Evolutionary conservation across 2,113 vertebrate genomes (phyloP).

Genomic region (Addax nasomaculatus): DNA sequence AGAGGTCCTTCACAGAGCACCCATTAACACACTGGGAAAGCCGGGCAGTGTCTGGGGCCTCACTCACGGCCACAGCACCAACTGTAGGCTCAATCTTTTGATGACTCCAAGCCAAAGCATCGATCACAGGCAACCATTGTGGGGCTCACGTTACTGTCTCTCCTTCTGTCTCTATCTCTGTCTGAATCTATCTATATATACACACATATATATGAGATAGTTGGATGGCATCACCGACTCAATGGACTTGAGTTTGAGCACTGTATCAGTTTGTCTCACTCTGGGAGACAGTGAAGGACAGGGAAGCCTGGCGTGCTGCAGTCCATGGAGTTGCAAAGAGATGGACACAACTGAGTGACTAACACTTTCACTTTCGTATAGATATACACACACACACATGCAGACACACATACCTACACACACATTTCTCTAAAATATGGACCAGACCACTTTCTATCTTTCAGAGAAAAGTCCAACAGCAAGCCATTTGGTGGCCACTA

Average conservation of each 20-base stretch:
- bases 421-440: neutral
- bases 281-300: neutral
- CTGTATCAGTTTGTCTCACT: neutral
- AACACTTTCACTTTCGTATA: neutral
- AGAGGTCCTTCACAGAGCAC: neutral
- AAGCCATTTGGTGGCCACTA: neutral
- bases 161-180: neutral
- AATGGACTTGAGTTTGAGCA: neutral
- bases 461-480: neutral
- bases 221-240: neutral
- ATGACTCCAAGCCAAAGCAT: neutral
- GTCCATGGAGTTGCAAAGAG: neutral
- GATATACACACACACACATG: rapidly evolving
- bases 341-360: neutral
- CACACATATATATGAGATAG: neutral
- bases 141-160: neutral
- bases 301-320: neutral
- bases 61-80: neutral
- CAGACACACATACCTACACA: neutral
- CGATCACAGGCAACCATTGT: neutral
- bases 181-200: neutral
- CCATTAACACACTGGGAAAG: neutral
- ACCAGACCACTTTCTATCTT: neutral
- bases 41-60: neutral
- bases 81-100: neutral